Evolutionary conservation across 2,888 invertebrate genomes (phyloP), one percentile per base, ranked within the genome.

Genomic region (Mystacides longicornis): DNA sequence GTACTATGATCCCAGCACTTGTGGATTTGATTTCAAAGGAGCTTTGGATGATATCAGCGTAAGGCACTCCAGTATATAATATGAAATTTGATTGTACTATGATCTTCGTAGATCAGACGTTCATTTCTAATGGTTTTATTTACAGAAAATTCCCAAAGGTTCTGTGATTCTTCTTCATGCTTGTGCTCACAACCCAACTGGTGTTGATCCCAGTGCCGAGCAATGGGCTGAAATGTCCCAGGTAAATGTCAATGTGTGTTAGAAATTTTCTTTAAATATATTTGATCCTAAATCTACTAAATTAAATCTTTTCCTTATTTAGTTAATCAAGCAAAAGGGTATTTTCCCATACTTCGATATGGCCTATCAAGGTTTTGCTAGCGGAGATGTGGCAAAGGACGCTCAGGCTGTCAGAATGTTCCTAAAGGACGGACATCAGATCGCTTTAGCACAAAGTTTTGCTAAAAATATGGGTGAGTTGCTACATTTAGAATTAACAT

Each of bases 151-250:
- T 47, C 97, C 97, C 0, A 87, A 90, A 67, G 86, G 85, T 51
- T 89, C 96, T 0, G 82, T 96, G 9, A 86, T 99, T 64, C 74
- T 99, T 56, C 74, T 99, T 37, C 98, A 98, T 70, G 97, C 97
- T 1, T 98, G 97, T 74, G 97, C 98, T 5, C 98, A 98, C 74
- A 98, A 99, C 77, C 98, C 98, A 14, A 99, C 98, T 22, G 95
- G 95, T 16, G 93, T 95, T 2, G 95, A 95, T 74, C 94, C 94
- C 2, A 85, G 75, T 59, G 81, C 80, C 4, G 87, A 89, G 55
- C 93, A 96, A 68, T 99, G 98, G 98, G 76, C 82, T 55, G 87
- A 93, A 72, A 77, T 98, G 1, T 93, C 93, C 1, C 69, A 82
- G 63, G 72, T 93, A 3, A 54, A 33, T 52, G 14, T n/a, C n/a